These are phyloP conservation scores for Carettochelys insculpta DNA, from an alignment of 2,113 vertebrate genomes.

Conservation along the genomic window DNA sequence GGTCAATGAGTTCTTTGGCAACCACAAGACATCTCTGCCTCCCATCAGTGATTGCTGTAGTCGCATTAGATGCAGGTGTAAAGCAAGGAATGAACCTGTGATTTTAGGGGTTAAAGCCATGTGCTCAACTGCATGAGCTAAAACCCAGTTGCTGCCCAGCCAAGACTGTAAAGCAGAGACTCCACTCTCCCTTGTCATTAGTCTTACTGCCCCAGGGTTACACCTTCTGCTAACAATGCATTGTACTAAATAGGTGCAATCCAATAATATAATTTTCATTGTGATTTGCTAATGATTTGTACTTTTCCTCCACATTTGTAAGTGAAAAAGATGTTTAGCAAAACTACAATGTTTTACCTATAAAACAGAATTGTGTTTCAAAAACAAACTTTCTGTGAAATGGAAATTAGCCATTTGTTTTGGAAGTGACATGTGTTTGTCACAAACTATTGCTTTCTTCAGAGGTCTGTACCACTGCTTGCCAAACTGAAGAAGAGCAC, in stretches of 20 bases:
- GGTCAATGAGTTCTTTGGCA: not conserved
- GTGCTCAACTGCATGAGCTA: too few species aligned
- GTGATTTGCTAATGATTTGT: constrained; percentile 41
- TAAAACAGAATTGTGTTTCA: constrained; percentile 64
- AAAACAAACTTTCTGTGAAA: constrained; percentile 46
- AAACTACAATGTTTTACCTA: constrained; percentile 44
- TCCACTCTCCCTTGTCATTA: too few species aligned
- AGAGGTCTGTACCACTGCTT: constrained; percentile 42
- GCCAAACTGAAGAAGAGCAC: not conserved
- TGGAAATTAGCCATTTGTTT: constrained; percentile 57
- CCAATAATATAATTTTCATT: not conserved
- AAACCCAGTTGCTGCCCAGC: too few species aligned
- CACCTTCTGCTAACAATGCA: not conserved
- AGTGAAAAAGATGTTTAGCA: constrained; percentile 50
- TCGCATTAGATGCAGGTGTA: not conserved
- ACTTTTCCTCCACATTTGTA: constrained; percentile 45
- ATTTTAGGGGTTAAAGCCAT: too few species aligned
- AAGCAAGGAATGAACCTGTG: too few species aligned
- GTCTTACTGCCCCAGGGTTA: too few species aligned
- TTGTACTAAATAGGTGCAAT: constrained; percentile 8
- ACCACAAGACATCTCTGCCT: not conserved
- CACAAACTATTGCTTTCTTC: constrained; percentile 54
- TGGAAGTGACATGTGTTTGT: constrained; percentile 35
- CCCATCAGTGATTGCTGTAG: not conserved
- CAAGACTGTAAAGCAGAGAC: too few species aligned